Conservation (phyloP, 1,140 invertebrate genomes). For the Cydia amplana region DNA sequence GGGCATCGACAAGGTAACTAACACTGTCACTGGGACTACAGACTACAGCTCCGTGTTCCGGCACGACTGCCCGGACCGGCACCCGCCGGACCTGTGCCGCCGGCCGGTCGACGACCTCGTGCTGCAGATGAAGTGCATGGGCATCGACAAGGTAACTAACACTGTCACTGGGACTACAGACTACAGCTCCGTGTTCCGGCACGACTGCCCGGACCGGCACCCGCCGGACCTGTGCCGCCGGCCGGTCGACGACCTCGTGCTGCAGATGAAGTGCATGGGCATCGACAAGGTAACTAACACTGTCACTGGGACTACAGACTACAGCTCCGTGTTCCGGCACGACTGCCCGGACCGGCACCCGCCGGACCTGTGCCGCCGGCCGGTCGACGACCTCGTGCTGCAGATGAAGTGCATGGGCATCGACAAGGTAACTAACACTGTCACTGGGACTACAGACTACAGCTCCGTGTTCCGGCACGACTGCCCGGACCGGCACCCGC, state of each 20-base stretch:
- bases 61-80: constrained; percentile 93
- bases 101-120: constrained; percentile 97
- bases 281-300: constrained; percentile 85
- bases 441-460: constrained; percentile 76
- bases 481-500: constrained; percentile 88
- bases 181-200: constrained; percentile 81
- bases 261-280: constrained; percentile 97
- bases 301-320: too few relatives aligned
- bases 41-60: constrained; percentile 79
- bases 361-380: constrained; percentile 90
- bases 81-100: constrained; percentile 92
- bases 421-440: constrained; percentile 81
- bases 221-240: constrained; percentile 92
- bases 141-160: constrained; percentile 86
- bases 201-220: constrained; percentile 93
- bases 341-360: constrained; percentile 95
- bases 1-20: constrained; percentile 89
- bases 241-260: constrained; percentile 96
- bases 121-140: constrained; percentile 97
- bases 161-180: too few relatives aligned
- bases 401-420: constrained; percentile 98
- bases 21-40: too few relatives aligned
- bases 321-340: constrained; percentile 83
- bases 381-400: constrained; percentile 96
- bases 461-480: constrained; percentile 97